phyloP scores from a whole-genome alignment of 2,113 vertebrate species.

The Varanus salvator region DNA sequence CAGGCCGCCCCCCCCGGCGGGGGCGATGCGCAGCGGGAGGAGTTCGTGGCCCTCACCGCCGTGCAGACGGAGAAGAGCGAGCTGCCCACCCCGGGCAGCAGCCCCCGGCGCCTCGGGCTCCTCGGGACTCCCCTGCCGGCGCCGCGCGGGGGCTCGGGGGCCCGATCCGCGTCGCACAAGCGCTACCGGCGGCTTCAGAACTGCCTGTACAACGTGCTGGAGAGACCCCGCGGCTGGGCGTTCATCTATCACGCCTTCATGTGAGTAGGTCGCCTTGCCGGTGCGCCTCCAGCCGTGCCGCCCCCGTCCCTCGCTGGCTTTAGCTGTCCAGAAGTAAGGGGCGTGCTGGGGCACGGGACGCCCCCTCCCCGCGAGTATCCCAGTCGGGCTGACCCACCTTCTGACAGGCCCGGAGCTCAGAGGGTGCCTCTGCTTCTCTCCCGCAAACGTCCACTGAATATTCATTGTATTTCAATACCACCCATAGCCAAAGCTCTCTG shows the following conservation, averaged over 20 bases:
- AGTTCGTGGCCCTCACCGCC: constrained; percentile 88
- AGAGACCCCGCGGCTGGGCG: constrained; percentile 90
- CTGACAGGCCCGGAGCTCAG: neutral
- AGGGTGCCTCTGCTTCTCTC: neutral
- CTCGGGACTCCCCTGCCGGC: constrained; percentile 85
- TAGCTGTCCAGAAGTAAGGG: neutral
- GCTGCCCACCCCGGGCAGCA: constrained; percentile 80
- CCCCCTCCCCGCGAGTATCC: no score
- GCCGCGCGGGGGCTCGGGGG: constrained; percentile 66
- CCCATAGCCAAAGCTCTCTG: no score
- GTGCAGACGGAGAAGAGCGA: constrained; percentile 87
- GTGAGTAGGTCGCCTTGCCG: constrained; percentile 79
- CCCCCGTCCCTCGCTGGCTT: no score
- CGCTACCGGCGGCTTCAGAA: constrained; percentile 89
- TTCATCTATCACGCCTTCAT: constrained; percentile 94
- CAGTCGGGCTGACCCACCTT: neutral
- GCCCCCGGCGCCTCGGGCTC: constrained; percentile 83
- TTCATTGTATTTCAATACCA: no score
- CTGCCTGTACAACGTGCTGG: constrained; percentile 92
- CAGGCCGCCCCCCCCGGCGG: constrained; percentile 70
- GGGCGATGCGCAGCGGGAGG: constrained; percentile 76
- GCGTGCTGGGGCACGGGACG: no score
- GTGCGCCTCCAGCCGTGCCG: neutral
- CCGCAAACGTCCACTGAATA: neutral
- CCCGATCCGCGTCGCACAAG: constrained; percentile 82